Evolutionary conservation across 1,140 invertebrate species (phyloP).

Genomic region (Drosophila bocqueti): DNA sequence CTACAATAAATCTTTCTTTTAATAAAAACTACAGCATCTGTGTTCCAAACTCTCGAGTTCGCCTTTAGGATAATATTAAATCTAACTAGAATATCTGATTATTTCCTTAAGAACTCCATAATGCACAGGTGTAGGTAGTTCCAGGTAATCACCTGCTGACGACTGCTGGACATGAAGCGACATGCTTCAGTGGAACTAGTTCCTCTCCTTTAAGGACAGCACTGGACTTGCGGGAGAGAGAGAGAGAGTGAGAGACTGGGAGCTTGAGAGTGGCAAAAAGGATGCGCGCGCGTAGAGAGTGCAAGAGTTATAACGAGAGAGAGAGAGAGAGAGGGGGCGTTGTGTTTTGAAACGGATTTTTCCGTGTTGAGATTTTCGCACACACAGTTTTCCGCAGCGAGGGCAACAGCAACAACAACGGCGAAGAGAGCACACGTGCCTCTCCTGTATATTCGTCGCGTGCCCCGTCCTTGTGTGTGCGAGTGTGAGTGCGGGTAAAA

Average conservation of each 20-base stretch:
- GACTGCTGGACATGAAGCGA: background rate
- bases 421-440: constrained; percentile 41
- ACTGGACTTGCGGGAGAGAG: background rate
- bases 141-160: background rate
- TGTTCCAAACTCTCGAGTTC: background rate
- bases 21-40: background rate
- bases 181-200: constrained; percentile 22
- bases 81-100: background rate
- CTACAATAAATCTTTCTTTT: background rate
- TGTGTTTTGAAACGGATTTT: constrained; percentile 72
- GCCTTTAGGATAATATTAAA: background rate
- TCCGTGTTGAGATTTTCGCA: constrained; percentile 61
- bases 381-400: constrained; percentile 20
- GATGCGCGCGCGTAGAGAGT: constrained; percentile 26
- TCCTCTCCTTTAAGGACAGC: constrained; percentile 4
- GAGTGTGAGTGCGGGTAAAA: constrained; percentile 37
- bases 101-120: too few relatives aligned
- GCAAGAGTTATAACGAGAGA: background rate
- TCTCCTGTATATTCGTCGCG: constrained; percentile 23
- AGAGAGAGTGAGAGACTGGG: constrained; percentile 3
- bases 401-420: constrained; percentile 24
- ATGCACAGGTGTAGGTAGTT: background rate
- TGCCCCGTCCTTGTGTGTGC: constrained; percentile 28
- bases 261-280: constrained; percentile 14
- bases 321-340: constrained; percentile 37